Evolutionary conservation across 2,113 vertebrate genomes (phyloP), one percentile per base, ranked within the genome.

Genomic region (Leptocoma aspasia): DNA sequence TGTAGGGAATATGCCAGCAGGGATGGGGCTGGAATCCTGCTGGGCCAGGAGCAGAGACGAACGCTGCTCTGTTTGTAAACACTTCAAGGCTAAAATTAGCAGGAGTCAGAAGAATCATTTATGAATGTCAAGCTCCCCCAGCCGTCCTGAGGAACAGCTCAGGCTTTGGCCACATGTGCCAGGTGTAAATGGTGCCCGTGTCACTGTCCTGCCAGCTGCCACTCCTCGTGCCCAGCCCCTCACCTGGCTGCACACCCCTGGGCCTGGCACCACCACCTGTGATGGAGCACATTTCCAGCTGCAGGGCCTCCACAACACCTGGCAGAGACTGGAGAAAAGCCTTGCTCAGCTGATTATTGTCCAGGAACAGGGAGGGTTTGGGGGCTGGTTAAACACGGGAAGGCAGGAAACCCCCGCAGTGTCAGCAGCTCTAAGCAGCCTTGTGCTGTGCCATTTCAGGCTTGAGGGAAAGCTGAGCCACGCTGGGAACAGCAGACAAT

Each of bases 31-130:
- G 68, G 61, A 83, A 83, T 93, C 82, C 90, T 92, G 33, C 88
- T 64, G 85, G 82, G 53, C 72, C 85, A 60, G 82, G 80, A 90
- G 90, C 69, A 23, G 71, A 81, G 85, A 75, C 41, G 41, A 86
- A 60, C 42, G 72, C 71, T 81, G 81, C 90, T 92, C 94, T 98
- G 97, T 98, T 97, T 97, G 96, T 97, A 98, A 98, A 98, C 95
- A 97, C 86, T 92, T 68, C 71, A 53, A 77, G 94, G 82, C 89
- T 93, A 92, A 94, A 93, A 95, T 95, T 97, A 97, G 92, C 86
- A 77, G 45, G 68, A 92, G 77, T 72, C 80, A 81, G 88, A 37
- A 73, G 88, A 87, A 41, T 66, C 83, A 9, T 94, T 95, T 96
- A 69, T 68, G 88, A 92, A 95, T n/a, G 35, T 90, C 92, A 96